Evolutionary conservation across 2,113 vertebrate genomes (phyloP).

Genomic region (Aspidoscelis tigris): DNA sequence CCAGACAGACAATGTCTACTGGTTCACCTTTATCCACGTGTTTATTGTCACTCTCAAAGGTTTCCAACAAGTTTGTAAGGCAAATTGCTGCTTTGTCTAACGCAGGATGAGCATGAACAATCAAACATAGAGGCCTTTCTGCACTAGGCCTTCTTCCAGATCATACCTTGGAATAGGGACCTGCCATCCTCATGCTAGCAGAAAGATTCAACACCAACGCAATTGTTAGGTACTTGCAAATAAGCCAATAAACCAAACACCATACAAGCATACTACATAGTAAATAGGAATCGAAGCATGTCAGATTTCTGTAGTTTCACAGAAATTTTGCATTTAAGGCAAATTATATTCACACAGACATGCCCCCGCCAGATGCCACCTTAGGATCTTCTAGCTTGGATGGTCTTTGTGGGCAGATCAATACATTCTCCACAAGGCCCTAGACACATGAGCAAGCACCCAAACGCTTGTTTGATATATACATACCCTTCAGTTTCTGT

Average conservation of each 20-base stretch:
- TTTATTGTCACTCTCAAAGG: too few species aligned
- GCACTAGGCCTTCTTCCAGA: too few species aligned
- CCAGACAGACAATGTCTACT: too few species aligned
- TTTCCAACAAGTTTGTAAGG: too few species aligned
- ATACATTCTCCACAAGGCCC: neutral
- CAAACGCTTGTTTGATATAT: neutral
- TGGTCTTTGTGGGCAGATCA: neutral
- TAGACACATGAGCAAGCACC: neutral
- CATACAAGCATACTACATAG: neutral
- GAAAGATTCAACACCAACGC: neutral
- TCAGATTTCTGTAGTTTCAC: neutral
- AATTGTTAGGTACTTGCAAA: neutral
- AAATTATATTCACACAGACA: neutral
- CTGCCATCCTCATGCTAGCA: too few species aligned
- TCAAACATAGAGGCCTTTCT: too few species aligned
- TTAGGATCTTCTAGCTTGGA: neutral
- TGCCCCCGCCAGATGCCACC: neutral
- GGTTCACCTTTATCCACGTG: too few species aligned
- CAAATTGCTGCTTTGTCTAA: neutral
- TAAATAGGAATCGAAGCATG: neutral
- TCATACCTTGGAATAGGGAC: too few species aligned
- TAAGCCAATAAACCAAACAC: neutral
- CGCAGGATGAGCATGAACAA: neutral
- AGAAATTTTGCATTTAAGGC: neutral
- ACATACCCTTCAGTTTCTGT: slow-evolving; percentile 48